A percentile compares a stretch with the other conserved stretches of the same genome.
phyloP scores from a whole-genome alignment of 2,113 vertebrate species.

The Isichthys henryi region DNA sequence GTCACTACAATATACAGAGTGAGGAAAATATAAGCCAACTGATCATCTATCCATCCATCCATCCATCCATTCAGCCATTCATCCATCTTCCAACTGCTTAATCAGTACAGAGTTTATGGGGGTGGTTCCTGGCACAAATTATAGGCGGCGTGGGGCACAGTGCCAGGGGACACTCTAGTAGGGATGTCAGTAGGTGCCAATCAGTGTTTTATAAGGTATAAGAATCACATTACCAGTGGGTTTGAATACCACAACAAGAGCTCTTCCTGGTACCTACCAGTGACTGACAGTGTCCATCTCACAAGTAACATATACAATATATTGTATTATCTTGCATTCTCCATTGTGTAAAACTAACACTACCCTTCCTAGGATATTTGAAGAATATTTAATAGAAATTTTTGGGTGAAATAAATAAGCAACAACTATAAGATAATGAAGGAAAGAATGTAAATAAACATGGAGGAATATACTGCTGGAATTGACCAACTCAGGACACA shows the following conservation, averaged over 20 bases:
- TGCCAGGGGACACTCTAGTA: not conserved
- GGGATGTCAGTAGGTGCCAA: not conserved
- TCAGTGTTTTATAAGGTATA: not conserved
- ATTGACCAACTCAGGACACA: not conserved
- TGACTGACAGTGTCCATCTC: not conserved
- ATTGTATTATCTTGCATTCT: not conserved
- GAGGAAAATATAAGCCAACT: not conserved
- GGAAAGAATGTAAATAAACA: not conserved
- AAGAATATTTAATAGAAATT: not conserved
- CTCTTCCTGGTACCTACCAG: not conserved
- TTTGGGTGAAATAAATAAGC: not conserved
- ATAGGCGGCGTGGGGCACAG: not conserved
- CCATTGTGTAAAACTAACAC: not conserved
- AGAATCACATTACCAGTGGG: not conserved
- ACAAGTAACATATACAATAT: not conserved
- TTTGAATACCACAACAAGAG: not conserved
- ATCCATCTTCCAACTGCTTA: not conserved
- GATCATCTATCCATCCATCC: not conserved
- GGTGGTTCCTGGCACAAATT: not conserved
- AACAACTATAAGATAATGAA: not conserved
- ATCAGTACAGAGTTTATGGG: not conserved
- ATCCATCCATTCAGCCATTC: too few species aligned
- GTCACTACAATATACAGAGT: not conserved
- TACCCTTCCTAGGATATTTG: not conserved
- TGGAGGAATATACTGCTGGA: not conserved